These are phyloP conservation scores for Procambarus virginalis DNA, from an alignment of 1,140 invertebrate species.

Conservation along the genomic window DNA sequence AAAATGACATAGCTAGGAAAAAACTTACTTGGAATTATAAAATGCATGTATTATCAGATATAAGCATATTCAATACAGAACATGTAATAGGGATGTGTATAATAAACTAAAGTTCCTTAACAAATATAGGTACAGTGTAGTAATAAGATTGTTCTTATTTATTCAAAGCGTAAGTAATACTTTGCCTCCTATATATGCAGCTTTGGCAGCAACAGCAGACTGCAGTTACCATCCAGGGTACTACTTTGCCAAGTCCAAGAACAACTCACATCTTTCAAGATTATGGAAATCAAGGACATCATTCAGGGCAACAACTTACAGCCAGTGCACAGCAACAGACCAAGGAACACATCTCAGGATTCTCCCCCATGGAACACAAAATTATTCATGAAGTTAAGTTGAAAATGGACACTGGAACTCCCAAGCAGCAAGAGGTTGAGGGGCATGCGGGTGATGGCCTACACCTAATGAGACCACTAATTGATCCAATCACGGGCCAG, in stretches of 20 bases:
- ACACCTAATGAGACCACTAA: constrained; percentile 60
- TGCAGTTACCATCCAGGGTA: constrained; percentile 53
- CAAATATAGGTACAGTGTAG: not conserved
- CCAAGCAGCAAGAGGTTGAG: constrained; percentile 55
- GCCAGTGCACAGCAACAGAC: constrained; percentile 47
- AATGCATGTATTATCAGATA: too few relatives aligned
- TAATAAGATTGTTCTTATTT: not conserved
- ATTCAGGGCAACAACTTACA: constrained; percentile 43
- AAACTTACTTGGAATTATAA: too few relatives aligned
- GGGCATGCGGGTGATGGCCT: constrained; percentile 48
- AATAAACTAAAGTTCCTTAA: too few relatives aligned
- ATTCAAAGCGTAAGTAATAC: not conserved
- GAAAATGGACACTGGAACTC: constrained; percentile 46
- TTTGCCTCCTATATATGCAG: constrained; percentile 24
- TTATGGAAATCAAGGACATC: constrained; percentile 52
- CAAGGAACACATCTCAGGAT: constrained; percentile 50
- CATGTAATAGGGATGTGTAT: too few relatives aligned
- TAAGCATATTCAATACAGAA: too few relatives aligned
- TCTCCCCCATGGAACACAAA: constrained; percentile 52
- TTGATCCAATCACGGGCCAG: constrained; percentile 58
- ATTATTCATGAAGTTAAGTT: constrained; percentile 61
- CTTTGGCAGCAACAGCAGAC: constrained; percentile 58
- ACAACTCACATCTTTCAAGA: constrained; percentile 58
- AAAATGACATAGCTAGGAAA: too few relatives aligned
- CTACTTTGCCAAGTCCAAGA: constrained; percentile 52